These are phyloP conservation scores for Cerastis leucographa DNA, from an alignment of 2,888 invertebrate species.

Conservation along the genomic window DNA sequence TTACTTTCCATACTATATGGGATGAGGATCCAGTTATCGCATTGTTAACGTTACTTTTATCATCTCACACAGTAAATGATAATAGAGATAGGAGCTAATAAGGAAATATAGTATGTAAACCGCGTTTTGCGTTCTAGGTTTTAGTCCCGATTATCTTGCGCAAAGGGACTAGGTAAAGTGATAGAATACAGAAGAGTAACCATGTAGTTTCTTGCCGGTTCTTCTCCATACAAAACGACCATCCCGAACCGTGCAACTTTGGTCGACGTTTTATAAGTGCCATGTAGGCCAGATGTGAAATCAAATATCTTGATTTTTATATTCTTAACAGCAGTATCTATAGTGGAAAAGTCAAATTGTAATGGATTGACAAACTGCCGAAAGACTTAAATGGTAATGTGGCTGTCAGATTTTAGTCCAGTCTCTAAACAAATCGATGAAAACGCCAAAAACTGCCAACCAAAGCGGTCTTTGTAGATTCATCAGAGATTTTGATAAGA, in stretches of 20 bases:
- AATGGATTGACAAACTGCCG: too few relatives aligned
- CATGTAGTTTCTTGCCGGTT: too few relatives aligned
- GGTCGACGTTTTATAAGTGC: too few relatives aligned
- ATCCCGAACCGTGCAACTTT: too few relatives aligned
- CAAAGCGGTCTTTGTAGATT: neutral
- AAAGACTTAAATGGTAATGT: too few relatives aligned
- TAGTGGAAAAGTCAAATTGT: neutral
- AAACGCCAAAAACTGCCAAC: neutral
- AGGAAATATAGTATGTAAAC: neutral
- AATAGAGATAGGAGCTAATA: neutral
- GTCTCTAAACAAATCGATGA: too few relatives aligned
- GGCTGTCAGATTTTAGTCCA: too few relatives aligned
- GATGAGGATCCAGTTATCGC: neutral
- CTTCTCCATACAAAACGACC: too few relatives aligned
- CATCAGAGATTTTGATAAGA: neutral
- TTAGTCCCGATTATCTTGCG: neutral
- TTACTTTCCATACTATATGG: constrained; percentile 34
- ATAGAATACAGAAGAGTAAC: too few relatives aligned
- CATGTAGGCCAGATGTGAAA: too few relatives aligned
- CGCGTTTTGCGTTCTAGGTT: neutral
- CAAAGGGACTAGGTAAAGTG: neutral
- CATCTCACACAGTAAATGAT: constrained; percentile 2
- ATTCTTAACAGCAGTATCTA: neutral
- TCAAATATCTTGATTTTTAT: too few relatives aligned
- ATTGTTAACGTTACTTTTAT: constrained; percentile 25